Percentiles rank a stretch among this genome's conserved stretches.
Evolutionary conservation across 2,888 invertebrate species (phyloP).

Genomic region (Drosophila prostipennis): DNA sequence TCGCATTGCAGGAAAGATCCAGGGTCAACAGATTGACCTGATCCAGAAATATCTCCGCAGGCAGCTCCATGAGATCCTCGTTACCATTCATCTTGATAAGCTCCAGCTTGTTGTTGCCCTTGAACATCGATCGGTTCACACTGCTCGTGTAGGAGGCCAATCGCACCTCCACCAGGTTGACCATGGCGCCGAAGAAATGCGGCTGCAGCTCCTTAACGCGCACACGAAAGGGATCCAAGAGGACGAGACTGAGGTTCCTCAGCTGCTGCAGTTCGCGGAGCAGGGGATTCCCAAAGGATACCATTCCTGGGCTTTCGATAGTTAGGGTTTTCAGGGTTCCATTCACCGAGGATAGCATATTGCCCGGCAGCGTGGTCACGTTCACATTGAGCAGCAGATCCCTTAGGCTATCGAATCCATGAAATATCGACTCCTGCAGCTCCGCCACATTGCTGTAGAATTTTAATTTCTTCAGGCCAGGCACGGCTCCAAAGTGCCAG

Average conservation of each 20-base stretch:
- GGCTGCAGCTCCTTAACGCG: constrained; percentile 13
- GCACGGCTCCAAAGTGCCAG: constrained; percentile 63
- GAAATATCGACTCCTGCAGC: constrained; percentile 54
- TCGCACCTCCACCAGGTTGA: constrained; percentile 86
- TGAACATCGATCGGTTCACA: constrained; percentile 86
- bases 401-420: constrained; percentile 53
- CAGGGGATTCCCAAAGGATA: constrained; percentile 44
- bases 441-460: constrained; percentile 48
- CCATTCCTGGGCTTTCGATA: constrained; percentile 55
- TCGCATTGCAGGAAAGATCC: constrained; percentile 83
- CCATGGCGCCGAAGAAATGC: constrained; percentile 86
- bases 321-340: constrained; percentile 51
- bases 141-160: constrained; percentile 86
- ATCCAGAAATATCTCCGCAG: constrained; percentile 52
- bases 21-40: constrained; percentile 42
- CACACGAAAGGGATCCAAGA: constrained; percentile 16
- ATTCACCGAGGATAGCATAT: constrained; percentile 47
- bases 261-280: constrained; percentile 53
- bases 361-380: constrained; percentile 50
- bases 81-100: constrained; percentile 83
- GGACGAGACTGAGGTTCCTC: constrained; percentile 52
- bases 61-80: constrained; percentile 39
- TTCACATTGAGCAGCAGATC: constrained; percentile 48
- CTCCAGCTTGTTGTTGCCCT: constrained; percentile 87
- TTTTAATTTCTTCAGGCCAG: constrained; percentile 52